Conservation (phyloP, 2,113 vertebrate genomes). For the Erythrocercus mccallii region DNA sequence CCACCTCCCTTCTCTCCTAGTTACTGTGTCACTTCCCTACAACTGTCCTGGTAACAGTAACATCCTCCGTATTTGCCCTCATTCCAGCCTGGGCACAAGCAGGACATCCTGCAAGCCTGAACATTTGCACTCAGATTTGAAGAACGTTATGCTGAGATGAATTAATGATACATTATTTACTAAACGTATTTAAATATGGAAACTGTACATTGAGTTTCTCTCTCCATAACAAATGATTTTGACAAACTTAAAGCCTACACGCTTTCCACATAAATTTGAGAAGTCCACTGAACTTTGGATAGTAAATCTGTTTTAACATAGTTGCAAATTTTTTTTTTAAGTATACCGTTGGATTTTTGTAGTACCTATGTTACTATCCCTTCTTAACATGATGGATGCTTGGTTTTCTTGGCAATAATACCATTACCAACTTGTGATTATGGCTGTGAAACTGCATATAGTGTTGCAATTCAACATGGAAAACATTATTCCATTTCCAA, state of each 20-base stretch:
- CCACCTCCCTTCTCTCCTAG: not conserved
- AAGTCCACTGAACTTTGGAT: not conserved
- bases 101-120: not conserved
- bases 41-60: not conserved
- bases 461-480: not conserved
- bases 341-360: not conserved
- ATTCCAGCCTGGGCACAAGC: accelerated
- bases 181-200: not conserved
- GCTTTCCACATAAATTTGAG: not conserved
- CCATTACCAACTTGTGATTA: not conserved
- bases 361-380: not conserved
- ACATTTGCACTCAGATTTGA: not conserved
- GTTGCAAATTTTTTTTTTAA: not conserved
- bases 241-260: not conserved
- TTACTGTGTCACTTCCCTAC: not conserved
- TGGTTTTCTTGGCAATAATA: not conserved
- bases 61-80: not conserved
- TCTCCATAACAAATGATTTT: not conserved
- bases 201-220: not conserved
- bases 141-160: not conserved
- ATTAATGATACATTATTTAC: not conserved
- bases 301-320: not conserved
- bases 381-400: not conserved
- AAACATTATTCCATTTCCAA: not conserved
- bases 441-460: not conserved